Base-by-base conservation (phyloP, 2,797 vertebrate genomes). In the Poeciliopsis presidionis region DNA sequence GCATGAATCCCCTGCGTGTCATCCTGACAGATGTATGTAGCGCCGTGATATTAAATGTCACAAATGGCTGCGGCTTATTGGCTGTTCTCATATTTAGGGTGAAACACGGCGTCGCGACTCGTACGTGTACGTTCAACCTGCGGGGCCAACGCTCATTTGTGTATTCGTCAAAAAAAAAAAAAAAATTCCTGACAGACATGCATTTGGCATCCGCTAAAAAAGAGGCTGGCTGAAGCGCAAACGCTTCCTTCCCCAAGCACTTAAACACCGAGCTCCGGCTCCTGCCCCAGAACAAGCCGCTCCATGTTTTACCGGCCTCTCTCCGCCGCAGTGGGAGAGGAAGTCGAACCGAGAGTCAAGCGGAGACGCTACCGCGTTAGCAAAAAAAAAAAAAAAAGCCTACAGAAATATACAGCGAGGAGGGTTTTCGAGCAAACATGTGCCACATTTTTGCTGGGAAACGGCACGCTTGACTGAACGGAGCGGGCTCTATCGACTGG, bases 311-410 rank as follows among this genome's bases (percentile, higher is more conserved):
- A 13, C 70, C 1, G n/a, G 76, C 76, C 13, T 75, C 75, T 76
- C 87, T 78, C 69, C 82, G 80, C 88, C 81, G 90, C 94, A 94
- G 89, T 90, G 92, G 89, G 95, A 96, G 96, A 96, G 96, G 96
- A 96, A 97, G 96, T 96, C 81, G 87, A 90, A 89, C 89, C 92
- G 93, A 92, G 89, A 86, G 89, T 90, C 88, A 46, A 91, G 89
- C 80, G 16, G 67, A 71, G 18, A 74, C 28, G 80, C 81, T 80
- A 45, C 77, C 1, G 81, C 79, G 84, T 81, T 59, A 75, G 79
- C 74, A 25, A 45, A 51, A 81, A 51, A 87, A 85, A 65, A 65
- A 41, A 65, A 67, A 5, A 25, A n/a, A 13, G 7, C 36, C 13
- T 70, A 70, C 5, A 70, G 30, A 28, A 76, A 39, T 51, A 81